phyloP scores from a whole-genome alignment of 2,888 invertebrate genomes.

The Helicoverpa assulta region DNA sequence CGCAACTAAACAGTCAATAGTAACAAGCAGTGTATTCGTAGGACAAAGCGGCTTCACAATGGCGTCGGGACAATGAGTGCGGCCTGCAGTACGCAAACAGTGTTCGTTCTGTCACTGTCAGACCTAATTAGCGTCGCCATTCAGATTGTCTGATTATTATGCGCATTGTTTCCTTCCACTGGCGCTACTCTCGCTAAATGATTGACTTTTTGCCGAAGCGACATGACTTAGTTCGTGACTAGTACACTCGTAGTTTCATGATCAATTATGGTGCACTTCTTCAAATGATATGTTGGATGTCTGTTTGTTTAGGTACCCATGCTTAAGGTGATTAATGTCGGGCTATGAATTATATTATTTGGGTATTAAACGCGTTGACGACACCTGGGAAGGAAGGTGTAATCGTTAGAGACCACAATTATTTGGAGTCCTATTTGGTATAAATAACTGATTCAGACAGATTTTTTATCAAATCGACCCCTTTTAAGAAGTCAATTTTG shows the following conservation, averaged over 20 bases:
- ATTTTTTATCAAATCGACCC: too few relatives aligned
- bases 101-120: constrained; percentile 86
- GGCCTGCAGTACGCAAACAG: constrained; percentile 80
- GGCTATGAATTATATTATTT: background rate
- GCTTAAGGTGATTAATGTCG: background rate
- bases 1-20: constrained; percentile 73
- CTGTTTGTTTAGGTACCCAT: background rate
- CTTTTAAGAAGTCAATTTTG: too few relatives aligned
- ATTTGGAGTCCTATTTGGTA: too few relatives aligned
- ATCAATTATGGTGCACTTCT: background rate
- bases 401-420: background rate
- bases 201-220: constrained; percentile 59
- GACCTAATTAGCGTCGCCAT: constrained; percentile 87
- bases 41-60: constrained; percentile 82
- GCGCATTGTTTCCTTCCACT: constrained; percentile 84
- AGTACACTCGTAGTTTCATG: background rate
- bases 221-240: constrained; percentile 15
- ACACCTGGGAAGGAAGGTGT: background rate
- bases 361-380: background rate
- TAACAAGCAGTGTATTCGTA: constrained; percentile 73
- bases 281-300: background rate
- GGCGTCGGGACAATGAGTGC: constrained; percentile 80
- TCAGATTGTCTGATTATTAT: constrained; percentile 88
- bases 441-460: too few relatives aligned
- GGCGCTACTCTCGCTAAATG: constrained; percentile 52